A percentile compares a stretch with the other conserved stretches of the same genome.
phyloP scores from a whole-genome alignment of 2,113 vertebrate species.

The Tyto alba region DNA sequence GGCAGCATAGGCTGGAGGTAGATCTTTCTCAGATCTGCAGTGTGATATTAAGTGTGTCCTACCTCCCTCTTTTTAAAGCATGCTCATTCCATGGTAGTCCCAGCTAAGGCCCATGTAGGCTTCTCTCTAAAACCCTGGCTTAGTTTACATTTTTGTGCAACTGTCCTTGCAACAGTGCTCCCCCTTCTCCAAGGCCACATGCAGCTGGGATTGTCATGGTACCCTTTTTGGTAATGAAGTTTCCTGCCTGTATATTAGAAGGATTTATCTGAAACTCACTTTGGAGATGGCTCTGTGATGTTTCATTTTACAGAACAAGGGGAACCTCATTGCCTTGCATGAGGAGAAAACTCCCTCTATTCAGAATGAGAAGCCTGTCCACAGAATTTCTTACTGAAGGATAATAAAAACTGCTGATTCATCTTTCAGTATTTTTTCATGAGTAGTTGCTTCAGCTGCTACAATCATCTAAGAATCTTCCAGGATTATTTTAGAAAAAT shows the following conservation, averaged over 20 bases:
- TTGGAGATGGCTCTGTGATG: background rate
- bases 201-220: background rate
- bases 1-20: background rate
- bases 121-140: background rate
- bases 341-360: background rate
- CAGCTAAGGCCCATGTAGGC: background rate
- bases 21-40: too few species aligned
- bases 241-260: background rate
- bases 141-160: background rate
- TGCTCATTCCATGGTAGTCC: background rate
- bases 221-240: background rate
- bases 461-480: background rate
- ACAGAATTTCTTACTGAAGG: background rate
- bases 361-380: background rate
- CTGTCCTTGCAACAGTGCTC: background rate
- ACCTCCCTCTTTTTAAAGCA: background rate
- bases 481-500: background rate
- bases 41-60: background rate
- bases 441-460: background rate
- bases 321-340: background rate
- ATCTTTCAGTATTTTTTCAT: background rate
- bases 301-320: background rate
- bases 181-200: background rate
- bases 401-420: background rate
- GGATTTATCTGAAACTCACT: background rate